Evolutionary conservation across 1,140 invertebrate genomes (phyloP).

Genomic region (Lepidurus packardi): DNA sequence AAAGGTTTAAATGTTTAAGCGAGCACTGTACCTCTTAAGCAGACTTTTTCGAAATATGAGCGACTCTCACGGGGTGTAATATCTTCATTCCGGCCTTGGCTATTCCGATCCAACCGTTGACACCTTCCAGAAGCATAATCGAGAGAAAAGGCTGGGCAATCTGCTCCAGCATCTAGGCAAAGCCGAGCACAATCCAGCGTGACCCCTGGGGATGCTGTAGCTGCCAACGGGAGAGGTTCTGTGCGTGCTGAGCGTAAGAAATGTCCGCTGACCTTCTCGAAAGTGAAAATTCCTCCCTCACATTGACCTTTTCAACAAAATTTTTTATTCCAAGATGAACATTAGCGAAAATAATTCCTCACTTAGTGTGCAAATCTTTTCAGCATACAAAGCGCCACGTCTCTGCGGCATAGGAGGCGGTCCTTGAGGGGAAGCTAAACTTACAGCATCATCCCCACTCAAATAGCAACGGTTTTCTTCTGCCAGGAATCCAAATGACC

Average conservation of each 20-base stretch:
- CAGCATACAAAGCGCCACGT: slow-evolving; percentile 44
- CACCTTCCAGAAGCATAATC: slow-evolving; percentile 46
- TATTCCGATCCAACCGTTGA: slow-evolving; percentile 46
- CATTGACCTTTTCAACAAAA: slow-evolving; percentile 40
- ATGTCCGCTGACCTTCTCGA: slow-evolving; percentile 50
- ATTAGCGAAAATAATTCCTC: slow-evolving; percentile 36
- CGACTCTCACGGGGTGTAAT: slow-evolving; percentile 45
- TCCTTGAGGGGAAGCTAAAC: slow-evolving; percentile 40
- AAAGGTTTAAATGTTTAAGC: background rate
- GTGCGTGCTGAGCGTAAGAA: slow-evolving; percentile 47
- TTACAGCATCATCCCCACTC: slow-evolving; percentile 49
- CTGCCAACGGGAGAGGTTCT: slow-evolving; percentile 42
- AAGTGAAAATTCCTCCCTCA: slow-evolving; percentile 49
- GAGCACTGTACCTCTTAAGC: slow-evolving; percentile 44
- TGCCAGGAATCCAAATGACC: slow-evolving; percentile 44
- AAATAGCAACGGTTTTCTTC: slow-evolving; percentile 48
- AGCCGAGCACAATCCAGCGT: slow-evolving; percentile 44
- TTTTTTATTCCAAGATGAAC: background rate
- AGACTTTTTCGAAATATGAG: slow-evolving; percentile 52
- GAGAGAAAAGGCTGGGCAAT: slow-evolving; percentile 49
- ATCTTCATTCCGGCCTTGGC: slow-evolving; percentile 47
- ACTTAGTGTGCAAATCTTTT: slow-evolving; percentile 48
- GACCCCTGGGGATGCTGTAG: slow-evolving; percentile 43
- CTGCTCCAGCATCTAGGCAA: slow-evolving; percentile 45
- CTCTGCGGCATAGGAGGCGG: slow-evolving; percentile 38